Evolutionary conservation across 2,113 vertebrate species (phyloP).

Genomic region (Eolophus roseicapilla): DNA sequence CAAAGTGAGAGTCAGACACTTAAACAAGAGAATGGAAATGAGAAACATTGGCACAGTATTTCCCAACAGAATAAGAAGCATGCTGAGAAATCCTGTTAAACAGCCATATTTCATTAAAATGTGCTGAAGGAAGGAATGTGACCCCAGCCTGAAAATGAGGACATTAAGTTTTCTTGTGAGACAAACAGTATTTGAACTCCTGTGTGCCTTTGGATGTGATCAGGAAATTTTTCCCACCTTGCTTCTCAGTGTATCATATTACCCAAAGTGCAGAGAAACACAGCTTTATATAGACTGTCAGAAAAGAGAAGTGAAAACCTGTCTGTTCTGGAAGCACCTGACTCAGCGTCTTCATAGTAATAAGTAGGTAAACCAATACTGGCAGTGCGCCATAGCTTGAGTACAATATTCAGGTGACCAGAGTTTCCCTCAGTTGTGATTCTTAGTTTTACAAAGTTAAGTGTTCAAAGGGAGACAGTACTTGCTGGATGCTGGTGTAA

Average conservation of each 20-base stretch:
- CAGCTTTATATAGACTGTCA: neutral
- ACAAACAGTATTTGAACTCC: neutral
- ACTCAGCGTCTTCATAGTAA: neutral
- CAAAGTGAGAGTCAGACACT: conserved; percentile 45
- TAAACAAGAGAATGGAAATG: conserved; percentile 23
- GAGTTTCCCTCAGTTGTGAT: neutral
- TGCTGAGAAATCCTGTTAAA: conserved; percentile 45
- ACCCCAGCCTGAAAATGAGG: neutral
- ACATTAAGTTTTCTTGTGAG: neutral
- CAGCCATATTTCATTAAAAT: conserved; percentile 21
- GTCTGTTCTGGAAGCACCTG: neutral
- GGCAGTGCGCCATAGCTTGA: neutral
- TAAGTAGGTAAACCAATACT: neutral
- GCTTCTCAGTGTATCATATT: neutral
- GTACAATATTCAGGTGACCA: neutral
- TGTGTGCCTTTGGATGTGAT: neutral
- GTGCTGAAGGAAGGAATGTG: neutral
- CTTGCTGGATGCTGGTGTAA: neutral
- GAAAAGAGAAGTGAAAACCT: neutral
- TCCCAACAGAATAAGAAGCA: conserved; percentile 21
- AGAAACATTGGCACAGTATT: neutral
- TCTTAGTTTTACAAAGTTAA: neutral
- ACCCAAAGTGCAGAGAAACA: neutral
- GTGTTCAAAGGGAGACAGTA: neutral
- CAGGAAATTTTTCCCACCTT: neutral